These are phyloP conservation scores for Uloborus diversus DNA, from an alignment of 1,140 invertebrate species.

Conservation along the genomic window DNA sequence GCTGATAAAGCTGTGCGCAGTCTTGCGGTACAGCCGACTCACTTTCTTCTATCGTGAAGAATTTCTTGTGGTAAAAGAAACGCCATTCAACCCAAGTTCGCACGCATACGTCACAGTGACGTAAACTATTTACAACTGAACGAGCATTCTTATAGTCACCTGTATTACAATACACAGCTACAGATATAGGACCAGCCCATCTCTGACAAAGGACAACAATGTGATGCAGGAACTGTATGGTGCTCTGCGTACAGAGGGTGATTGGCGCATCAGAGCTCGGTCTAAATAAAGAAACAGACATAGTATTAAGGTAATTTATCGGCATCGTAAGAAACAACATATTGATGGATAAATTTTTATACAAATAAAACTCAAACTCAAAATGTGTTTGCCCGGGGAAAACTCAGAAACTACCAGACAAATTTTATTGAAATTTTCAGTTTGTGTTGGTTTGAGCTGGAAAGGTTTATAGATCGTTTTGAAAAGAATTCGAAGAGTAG, in stretches of 20 bases:
- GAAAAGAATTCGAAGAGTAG: too few relatives aligned
- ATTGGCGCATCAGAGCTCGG: conserved; percentile 67
- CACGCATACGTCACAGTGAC: conserved; percentile 62
- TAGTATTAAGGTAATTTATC: too few relatives aligned
- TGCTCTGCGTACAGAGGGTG: conserved; percentile 89
- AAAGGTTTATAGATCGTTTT: too few relatives aligned
- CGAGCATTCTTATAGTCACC: conserved; percentile 73
- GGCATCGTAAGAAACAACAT: too few relatives aligned
- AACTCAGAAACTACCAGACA: too few relatives aligned
- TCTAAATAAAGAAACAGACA: too few relatives aligned
- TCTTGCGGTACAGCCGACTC: background rate
- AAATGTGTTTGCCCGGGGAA: too few relatives aligned
- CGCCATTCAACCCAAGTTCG: conserved; percentile 59
- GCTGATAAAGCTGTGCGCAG: background rate
- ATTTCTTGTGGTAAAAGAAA: conserved; percentile 55
- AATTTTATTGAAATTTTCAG: too few relatives aligned
- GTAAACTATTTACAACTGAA: conserved; percentile 72
- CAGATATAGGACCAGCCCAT: conserved; percentile 77
- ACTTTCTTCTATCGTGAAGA: too few relatives aligned
- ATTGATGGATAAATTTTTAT: too few relatives aligned
- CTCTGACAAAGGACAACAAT: conserved; percentile 80
- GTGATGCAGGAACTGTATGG: conserved; percentile 87
- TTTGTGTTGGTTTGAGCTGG: too few relatives aligned
- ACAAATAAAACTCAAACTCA: too few relatives aligned
- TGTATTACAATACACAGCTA: conserved; percentile 80